phyloP scores from a whole-genome alignment of 2,888 invertebrate species.

The Andrena marginata region DNA sequence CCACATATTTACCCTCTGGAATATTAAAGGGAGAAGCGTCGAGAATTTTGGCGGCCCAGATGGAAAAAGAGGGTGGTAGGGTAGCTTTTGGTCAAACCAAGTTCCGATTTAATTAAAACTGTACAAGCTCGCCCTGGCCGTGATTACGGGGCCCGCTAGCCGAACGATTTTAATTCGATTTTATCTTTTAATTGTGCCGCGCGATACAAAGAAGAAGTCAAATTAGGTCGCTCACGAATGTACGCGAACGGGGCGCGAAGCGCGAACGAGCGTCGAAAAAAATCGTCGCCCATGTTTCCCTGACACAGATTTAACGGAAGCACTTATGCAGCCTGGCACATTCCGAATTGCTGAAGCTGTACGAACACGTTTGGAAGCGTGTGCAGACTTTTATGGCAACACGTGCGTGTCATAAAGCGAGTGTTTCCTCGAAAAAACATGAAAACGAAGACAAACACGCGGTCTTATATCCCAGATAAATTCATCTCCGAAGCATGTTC shows the following conservation, averaged over 20 bases:
- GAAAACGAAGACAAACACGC: conserved; percentile 47
- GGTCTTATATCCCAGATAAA: conserved; percentile 45
- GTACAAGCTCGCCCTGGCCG: neutral
- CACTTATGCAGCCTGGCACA: conserved; percentile 51
- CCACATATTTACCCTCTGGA: neutral
- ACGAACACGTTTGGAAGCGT: conserved; percentile 25
- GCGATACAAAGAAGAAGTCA: conserved; percentile 25
- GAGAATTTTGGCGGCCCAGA: neutral
- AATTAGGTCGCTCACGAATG: conserved; percentile 4
- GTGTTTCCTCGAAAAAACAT: conserved; percentile 58
- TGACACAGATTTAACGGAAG: conserved; percentile 64
- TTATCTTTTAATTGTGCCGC: conserved; percentile 46
- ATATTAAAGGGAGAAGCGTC: neutral
- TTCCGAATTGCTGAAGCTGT: conserved; percentile 46
- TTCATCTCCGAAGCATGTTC: conserved; percentile 10
- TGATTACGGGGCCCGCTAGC: neutral
- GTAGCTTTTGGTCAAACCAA: conserved; percentile 9
- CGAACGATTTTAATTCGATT: conserved; percentile 49
- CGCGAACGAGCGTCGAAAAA: conserved; percentile 10
- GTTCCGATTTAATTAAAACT: conserved; percentile 42
- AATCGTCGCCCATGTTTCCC: conserved; percentile 46
- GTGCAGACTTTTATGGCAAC: conserved; percentile 57
- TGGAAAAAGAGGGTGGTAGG: neutral
- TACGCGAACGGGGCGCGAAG: neutral
- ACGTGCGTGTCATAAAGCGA: conserved; percentile 68